Base-by-base conservation (phyloP, 2,888 invertebrate species). In the Danaus chrysippus region DNA sequence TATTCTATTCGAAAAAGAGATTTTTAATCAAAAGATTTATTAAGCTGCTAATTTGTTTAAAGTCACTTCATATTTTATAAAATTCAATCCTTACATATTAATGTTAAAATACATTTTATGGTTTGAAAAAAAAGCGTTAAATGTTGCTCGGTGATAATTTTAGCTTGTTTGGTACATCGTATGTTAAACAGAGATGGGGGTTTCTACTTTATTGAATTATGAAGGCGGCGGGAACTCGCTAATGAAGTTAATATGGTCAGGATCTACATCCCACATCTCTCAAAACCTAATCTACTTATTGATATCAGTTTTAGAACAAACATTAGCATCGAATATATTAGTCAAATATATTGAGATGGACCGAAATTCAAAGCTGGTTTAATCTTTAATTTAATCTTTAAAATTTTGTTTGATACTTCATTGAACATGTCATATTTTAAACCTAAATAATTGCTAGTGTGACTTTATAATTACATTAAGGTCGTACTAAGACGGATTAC, bases 211-310 rank as follows among this genome's bases (percentile, higher is more conserved):
- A 81, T 81, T 77, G 76, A 81, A 81, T 82, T 78, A 81, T 73
- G 71, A 71, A 72, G 71, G 70, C 75, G 70, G 71, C 76, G 73
- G 74, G 71, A 74, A 72, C 72, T 69, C 70, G 63, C 73, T 81
- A 81, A 82, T 76, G 77, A 78, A 80, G 74, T 81, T 81, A 80
- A 78, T 78, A 75, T 69, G 64, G 61, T 66, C 69, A 65, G 70
- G 65, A 58, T 66, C 59, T 61, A 65, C 49, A 64, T 59, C 54
- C 62, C 12, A 23, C 57, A 60, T 59, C 61, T 59, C 59, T 54
- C 58, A 59, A 56, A 54, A 55, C 57, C 60, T 65, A 63, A 63
- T 62, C 53, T 23, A 56, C 54, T 62, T 64, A 67, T 64, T 67
- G 59, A 54, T 63, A 58, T 59, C 54, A 58, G 43, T 62, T 65